Base-by-base conservation (phyloP, 2,888 invertebrate species). In the Xanthorhoe designata region DNA sequence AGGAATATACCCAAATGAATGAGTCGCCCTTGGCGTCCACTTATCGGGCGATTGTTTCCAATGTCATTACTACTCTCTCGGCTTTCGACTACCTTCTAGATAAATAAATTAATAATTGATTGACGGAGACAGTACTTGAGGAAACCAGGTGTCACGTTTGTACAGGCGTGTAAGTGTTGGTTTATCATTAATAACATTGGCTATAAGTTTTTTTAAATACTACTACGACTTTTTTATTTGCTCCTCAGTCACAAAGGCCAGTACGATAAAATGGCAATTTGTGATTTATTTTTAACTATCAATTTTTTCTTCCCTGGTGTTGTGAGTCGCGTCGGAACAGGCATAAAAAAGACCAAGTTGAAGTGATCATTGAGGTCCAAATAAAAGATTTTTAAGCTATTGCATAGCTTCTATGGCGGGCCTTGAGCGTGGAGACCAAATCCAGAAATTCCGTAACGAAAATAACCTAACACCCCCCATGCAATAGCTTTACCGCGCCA, bases 21-120 rank as follows among this genome's bases (percentile, higher is more conserved):
- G 83, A 82, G 79, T 76, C 77, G 78, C 84, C 78, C 76, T 76
- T 72, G 77, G 81, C 79, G 77, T 78, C 85, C 84, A 86, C 87
- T 87, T 82, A 84, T 81, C 78, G 73, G 71, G 73, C 81, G 83
- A 86, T 88, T 87, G 88, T 88, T 87, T 87, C 83, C 82, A 82
- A 86, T 83, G 77, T 82, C 82, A 86, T 86, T 83, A 84, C 82
- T 75, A 74, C 73, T 81, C 82, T 79, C 82, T 81, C 72, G 70
- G 85, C 77, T 81, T 80, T 80, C 78, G 76, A 85, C 86, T 84
- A 83, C 85, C 63, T 65, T 54, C 47, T 65, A 55, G 54, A 57
- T 69, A 65, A 69, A 69, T 64, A 70, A 70, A 86, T 83, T 84
- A 82, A 80, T 76, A 73, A 73, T 73, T 80, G 80, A 83, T 81